Evolutionary conservation across 2,113 vertebrate genomes (phyloP), one percentile per base, ranked within the genome.

Genomic region (Mirza zaza): DNA sequence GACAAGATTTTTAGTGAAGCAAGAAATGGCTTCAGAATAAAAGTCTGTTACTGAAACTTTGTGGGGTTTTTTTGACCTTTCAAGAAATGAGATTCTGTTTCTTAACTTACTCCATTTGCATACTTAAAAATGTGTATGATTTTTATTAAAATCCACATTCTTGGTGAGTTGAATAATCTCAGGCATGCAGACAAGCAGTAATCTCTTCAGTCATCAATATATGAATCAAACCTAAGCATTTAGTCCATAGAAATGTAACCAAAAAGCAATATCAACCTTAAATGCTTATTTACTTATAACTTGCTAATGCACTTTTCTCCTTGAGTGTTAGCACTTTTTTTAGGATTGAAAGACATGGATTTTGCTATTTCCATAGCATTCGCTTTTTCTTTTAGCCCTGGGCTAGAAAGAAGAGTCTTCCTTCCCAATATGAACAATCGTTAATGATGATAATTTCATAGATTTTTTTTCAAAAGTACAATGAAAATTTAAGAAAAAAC

Each of bases 11-110:
- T 92, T 34, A 83, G 57, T 48, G 63, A 96, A 25, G 18, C 27
- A 87, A 94, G 75, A 94, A 71, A 94, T 45, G 18, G 10, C 27
- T 81, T 90, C 68, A 84, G 23, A 87, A 75, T 80, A 92, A 84
- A 96, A 87, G 15, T 48, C 4, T 90, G 20, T 27, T 90, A 75
- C 71, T 52, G 48, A 81, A 77, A n/a, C 1, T 3, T 29, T 52
- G 71, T 77, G n/a, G n/a, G n/a, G 10, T 42, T 65, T 42, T 42
- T 75, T 77, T 13, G 52, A 34, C 21, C 80, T 82, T 94, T 95
- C 15, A 68, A 86, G 79, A 45, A 79, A 59, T 27, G 27, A 12
- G 6, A 79, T 70, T 76, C 12, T 83, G 59, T 13, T 90, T 67
- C 61, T 95, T 94, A 63, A 42, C 13, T 67, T 80, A 59, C 48